These are phyloP conservation scores for Trichonephila clavipes DNA, from an alignment of 1,140 invertebrate genomes.

Conservation along the genomic window DNA sequence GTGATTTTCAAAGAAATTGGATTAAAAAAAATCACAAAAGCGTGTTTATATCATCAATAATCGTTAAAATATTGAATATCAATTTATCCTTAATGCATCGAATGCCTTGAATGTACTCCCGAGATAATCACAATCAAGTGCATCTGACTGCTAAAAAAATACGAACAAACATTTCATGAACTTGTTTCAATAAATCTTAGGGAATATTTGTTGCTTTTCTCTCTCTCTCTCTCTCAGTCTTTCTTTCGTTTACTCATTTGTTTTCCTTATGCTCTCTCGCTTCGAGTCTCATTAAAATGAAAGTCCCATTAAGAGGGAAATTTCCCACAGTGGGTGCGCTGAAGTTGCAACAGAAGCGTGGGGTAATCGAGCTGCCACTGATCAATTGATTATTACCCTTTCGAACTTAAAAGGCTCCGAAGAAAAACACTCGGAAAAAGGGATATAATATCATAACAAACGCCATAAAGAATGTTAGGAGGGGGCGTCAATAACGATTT, in stretches of 20 bases:
- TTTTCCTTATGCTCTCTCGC: background rate
- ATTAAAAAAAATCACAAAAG: no score
- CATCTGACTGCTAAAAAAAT: background rate
- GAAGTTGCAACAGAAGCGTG: background rate
- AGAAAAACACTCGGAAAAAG: constrained; percentile 45
- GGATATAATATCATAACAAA: constrained; percentile 72
- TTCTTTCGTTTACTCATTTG: background rate
- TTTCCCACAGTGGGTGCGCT: constrained; percentile 22
- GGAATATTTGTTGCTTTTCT: background rate
- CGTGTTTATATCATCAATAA: background rate
- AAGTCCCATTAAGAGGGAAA: constrained; percentile 8
- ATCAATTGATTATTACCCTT: constrained; percentile 61
- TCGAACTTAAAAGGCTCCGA: constrained; percentile 37
- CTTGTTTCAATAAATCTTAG: constrained; percentile 20
- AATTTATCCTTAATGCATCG: background rate
- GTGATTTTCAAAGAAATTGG: no score
- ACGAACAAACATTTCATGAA: constrained; percentile 10
- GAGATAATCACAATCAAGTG: background rate
- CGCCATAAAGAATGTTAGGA: constrained; percentile 68
- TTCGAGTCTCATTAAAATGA: constrained; percentile 14
- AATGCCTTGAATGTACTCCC: background rate
- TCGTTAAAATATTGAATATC: background rate
- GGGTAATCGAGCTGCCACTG: constrained; percentile 15
- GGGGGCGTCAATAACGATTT: constrained; percentile 74
- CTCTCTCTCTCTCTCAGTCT: background rate